A percentile compares a stretch with the other conserved stretches of the same genome.
phyloP scores from a whole-genome alignment of 2,888 invertebrate genomes.

The Dioctria linearis region DNA sequence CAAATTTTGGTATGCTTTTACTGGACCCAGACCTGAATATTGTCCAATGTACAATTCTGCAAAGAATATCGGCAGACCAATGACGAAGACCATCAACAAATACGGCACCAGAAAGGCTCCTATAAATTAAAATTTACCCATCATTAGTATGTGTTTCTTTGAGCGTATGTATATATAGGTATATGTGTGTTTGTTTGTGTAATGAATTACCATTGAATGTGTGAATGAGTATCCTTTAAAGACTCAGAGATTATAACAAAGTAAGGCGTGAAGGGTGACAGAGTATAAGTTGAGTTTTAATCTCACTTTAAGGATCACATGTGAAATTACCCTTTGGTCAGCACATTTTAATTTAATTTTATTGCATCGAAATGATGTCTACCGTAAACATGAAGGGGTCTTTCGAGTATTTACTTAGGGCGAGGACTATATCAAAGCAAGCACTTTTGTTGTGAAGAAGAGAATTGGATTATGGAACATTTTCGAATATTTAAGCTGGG shows the following conservation, averaged over 20 bases:
- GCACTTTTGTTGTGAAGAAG: background rate
- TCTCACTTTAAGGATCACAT: conserved; percentile 23
- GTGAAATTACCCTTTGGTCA: conserved; percentile 36
- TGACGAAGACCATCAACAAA: conserved; percentile 80
- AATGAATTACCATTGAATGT: no score
- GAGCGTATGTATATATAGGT: background rate
- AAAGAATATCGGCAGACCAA: conserved; percentile 86
- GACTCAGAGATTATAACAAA: no score
- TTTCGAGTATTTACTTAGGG: conserved; percentile 41
- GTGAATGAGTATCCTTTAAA: no score
- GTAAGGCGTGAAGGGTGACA: background rate
- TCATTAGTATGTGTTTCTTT: conserved; percentile 6
- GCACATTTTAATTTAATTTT: conserved; percentile 49
- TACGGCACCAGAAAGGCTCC: conserved; percentile 85
- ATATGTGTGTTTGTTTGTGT: background rate
- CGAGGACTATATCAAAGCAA: conserved; percentile 15
- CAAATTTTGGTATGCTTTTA: conserved; percentile 76
- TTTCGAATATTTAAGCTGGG: background rate
- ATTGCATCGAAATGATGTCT: conserved; percentile 27
- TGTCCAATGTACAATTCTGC: conserved; percentile 86
- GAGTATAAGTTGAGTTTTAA: conserved; percentile 10
- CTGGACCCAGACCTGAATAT: conserved; percentile 82
- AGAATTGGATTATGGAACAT: conserved; percentile 11
- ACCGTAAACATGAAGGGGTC: conserved; percentile 3
- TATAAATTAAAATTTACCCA: conserved; percentile 69